Conservation (phyloP, 2,113 vertebrate species). For the Channa maculata region DNA sequence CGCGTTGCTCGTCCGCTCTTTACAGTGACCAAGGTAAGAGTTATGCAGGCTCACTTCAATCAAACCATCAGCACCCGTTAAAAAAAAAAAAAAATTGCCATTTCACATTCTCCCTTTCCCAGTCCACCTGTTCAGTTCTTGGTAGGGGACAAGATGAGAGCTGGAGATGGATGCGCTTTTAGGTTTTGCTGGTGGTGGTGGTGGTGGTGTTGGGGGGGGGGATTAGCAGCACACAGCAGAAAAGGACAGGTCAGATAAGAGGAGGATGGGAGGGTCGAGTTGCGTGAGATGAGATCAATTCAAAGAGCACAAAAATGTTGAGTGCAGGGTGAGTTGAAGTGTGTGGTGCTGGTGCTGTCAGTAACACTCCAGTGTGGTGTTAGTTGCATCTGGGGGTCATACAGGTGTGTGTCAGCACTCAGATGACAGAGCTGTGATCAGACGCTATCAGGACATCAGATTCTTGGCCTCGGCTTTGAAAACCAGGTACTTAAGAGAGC, state of each 20-base stretch:
- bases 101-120: background rate
- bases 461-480: constrained; percentile 23
- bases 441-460: constrained; percentile 36
- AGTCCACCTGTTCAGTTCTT: background rate
- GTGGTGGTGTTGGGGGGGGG: background rate
- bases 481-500: background rate
- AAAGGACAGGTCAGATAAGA: background rate
- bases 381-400: constrained; percentile 16
- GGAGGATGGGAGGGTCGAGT: background rate
- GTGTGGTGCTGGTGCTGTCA: constrained; percentile 29
- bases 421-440: constrained; percentile 31
- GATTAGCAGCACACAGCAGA: background rate
- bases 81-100: background rate
- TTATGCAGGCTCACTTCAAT: constrained; percentile 42
- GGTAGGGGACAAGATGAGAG: constrained; percentile 9
- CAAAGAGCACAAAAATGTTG: constrained; percentile 23
- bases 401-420: constrained; percentile 20
- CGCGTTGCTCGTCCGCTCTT: constrained; percentile 23
- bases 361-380: constrained; percentile 21
- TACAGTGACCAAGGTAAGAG: constrained; percentile 25
- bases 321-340: constrained; percentile 31
- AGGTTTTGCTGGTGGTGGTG: too few relatives aligned
- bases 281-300: constrained; percentile 2
- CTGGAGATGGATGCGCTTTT: constrained; percentile 16
- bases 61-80: constrained; percentile 16